These are phyloP conservation scores for Mythimna loreyi DNA, from an alignment of 2,888 invertebrate genomes.

Conservation along the genomic window DNA sequence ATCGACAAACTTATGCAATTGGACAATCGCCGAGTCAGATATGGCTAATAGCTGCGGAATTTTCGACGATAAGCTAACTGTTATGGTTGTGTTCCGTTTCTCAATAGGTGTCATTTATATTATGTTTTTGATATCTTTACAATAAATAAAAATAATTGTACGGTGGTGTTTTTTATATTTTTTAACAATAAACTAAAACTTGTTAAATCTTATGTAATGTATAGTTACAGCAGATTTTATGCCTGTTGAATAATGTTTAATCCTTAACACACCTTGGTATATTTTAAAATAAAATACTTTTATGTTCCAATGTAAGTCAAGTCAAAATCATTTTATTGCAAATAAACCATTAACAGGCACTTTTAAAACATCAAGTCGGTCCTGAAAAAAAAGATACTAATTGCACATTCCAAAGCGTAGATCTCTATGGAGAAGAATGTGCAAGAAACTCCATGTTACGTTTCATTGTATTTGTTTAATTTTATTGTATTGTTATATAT, in stretches of 20 bases:
- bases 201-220: no score
- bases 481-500: no score
- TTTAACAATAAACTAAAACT: no score
- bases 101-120: slow-evolving; percentile 53
- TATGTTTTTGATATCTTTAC: slow-evolving; percentile 48
- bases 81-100: slow-evolving; percentile 58
- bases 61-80: slow-evolving; percentile 73
- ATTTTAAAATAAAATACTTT: no score
- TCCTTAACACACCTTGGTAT: background rate
- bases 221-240: background rate
- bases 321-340: no score
- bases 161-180: slow-evolving; percentile 13
- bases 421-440: no score
- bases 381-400: no score
- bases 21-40: slow-evolving; percentile 78
- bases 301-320: background rate
- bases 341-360: no score
- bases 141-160: slow-evolving; percentile 37
- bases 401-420: no score
- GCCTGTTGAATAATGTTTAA: background rate
- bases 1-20: slow-evolving; percentile 82
- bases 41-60: slow-evolving; percentile 75
- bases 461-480: no score
- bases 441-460: no score
- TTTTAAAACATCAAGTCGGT: no score